Evolutionary conservation across 2,888 invertebrate genomes (phyloP).

Genomic region (Linyphia triangularis): DNA sequence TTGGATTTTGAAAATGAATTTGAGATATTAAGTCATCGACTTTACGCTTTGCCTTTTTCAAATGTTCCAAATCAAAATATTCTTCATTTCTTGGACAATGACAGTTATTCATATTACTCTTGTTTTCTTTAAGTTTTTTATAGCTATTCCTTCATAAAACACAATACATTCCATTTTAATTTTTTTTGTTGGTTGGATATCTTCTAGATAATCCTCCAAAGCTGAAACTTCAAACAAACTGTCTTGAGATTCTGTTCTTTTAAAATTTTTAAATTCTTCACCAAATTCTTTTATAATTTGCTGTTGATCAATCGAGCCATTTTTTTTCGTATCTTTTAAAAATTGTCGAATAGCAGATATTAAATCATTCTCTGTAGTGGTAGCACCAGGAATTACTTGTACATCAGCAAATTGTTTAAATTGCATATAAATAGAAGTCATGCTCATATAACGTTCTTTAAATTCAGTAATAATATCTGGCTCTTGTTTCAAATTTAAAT

Average conservation of each 20-base stretch:
- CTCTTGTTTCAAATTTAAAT: neutral
- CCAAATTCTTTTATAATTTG: neutral
- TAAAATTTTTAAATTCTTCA: conserved; percentile 4
- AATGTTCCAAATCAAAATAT: conserved; percentile 21
- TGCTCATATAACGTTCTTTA: conserved; percentile 5
- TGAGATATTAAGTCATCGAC: neutral
- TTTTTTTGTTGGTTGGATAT: neutral
- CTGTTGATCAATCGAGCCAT: neutral
- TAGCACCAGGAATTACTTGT: neutral
- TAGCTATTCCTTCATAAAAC: conserved; percentile 18
- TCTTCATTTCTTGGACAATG: neutral
- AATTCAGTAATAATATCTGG: conserved; percentile 5
- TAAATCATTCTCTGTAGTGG: conserved; percentile 7
- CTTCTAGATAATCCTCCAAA: neutral
- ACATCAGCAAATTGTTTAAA: conserved; percentile 33
- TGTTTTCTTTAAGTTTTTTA: conserved; percentile 16
- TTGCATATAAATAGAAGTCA: neutral
- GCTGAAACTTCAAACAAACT: neutral
- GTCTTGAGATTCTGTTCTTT: neutral
- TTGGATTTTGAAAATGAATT: conserved; percentile 2
- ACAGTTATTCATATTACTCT: neutral
- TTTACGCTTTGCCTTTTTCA: neutral
- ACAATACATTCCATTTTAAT: neutral
- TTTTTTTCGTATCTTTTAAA: conserved; percentile 7
- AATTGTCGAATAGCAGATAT: conserved; percentile 27